These are phyloP conservation scores for Ceyx melanurus DNA, from an alignment of 2,113 vertebrate genomes.

Conservation along the genomic window DNA sequence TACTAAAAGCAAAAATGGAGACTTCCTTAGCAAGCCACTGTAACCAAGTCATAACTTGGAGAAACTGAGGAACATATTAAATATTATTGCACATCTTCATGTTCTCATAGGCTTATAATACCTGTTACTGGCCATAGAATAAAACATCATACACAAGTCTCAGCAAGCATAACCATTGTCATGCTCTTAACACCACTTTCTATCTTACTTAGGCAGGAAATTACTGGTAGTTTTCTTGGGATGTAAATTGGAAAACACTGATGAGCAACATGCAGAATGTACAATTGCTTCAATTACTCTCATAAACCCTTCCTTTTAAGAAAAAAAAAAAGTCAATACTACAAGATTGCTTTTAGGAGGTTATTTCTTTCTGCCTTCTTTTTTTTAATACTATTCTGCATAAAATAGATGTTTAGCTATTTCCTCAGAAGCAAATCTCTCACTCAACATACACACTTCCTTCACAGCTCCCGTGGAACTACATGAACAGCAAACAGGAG, in stretches of 20 bases:
- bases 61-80: not conserved
- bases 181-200: not conserved
- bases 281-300: constrained; percentile 13
- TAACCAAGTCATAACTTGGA: not conserved
- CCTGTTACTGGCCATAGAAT: not conserved
- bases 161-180: not conserved
- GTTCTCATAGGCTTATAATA: not conserved
- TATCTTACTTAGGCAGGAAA: constrained; percentile 9
- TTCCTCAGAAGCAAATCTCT: not conserved
- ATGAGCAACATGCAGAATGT: not conserved
- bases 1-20: not conserved
- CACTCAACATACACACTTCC: not conserved
- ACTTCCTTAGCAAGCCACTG: not conserved
- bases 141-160: not conserved
- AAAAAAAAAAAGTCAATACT: not conserved
- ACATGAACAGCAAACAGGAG: not conserved
- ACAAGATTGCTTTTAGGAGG: not conserved
- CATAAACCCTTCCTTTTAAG: not conserved
- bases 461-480: not conserved
- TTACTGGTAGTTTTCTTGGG: not conserved
- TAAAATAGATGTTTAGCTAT: not conserved
- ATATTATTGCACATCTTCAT: not conserved
- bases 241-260: constrained; percentile 18
- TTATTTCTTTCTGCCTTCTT: not conserved
- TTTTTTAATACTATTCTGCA: not conserved